Base-by-base conservation (phyloP, 2,113 vertebrate genomes). In the Himantopus leucocephalus region DNA sequence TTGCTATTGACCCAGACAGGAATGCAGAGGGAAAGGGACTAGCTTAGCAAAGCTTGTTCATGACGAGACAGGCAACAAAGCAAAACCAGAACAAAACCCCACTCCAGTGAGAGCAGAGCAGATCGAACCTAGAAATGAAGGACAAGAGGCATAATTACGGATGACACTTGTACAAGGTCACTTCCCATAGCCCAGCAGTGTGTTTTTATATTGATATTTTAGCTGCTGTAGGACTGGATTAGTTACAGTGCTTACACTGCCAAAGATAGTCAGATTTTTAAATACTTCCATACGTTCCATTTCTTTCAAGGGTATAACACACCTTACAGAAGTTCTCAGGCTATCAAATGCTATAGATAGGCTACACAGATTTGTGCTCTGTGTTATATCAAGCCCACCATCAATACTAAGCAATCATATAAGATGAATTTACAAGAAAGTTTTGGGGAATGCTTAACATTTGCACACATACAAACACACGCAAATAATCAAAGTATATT, bases 381-480 rank as follows among this genome's bases (percentile, higher is more conserved):
- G 6, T 45, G 7, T 55, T 60, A 1, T 26, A 64, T 24, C 22
- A 56, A 22, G 23, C 6, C 30, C 26, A 23, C 18, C 0, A 0
- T 37, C 41, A 66, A 67, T 29, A 52, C 5, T 52, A 47, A 63
- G 10, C 12, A 55, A 50, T 34, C 15, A 35, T 10, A 3, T 9
- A 75, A 37, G 12, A 66, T 16, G 6, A 76, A 90, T 58, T 73
- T 83, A 16, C 18, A 86, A 73, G 9, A 92, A 37, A 7, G 35
- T 48, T 79, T 9, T 0, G 1, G 16, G 16, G 8, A 78, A 58
- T 18, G 19, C 7, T 58, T 73, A 76, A 82, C 11, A 45, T 26
- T 53, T 0, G 0, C 7, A 37, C 15, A 23, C 7, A 21, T 20
- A 56, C 6, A 74, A 90, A 82, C 3, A 8, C 10, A 48, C 0